Percentiles rank a stretch among this genome's conserved stretches.
phyloP scores from a whole-genome alignment of 1,140 invertebrate genomes.

The Metaphire vulgaris region DNA sequence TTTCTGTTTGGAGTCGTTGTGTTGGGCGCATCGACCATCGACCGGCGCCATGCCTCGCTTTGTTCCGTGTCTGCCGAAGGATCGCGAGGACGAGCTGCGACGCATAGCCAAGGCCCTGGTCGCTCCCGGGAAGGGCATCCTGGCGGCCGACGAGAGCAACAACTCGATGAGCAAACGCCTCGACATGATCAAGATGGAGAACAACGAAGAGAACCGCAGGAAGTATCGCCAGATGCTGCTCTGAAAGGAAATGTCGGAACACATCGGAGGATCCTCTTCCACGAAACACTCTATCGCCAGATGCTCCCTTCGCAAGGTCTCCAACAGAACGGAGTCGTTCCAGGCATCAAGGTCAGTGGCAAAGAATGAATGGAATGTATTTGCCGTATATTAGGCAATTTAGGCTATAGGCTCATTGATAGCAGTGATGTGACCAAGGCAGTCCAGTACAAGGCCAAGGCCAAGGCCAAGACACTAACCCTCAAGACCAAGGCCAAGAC shows the following conservation, averaged over 20 bases:
- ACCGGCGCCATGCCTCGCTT: constrained; percentile 34
- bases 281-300: constrained; percentile 94
- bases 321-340: constrained; percentile 53
- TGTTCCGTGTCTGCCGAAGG: constrained; percentile 66
- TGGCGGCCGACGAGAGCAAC: constrained; percentile 59
- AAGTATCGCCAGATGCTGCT: constrained; percentile 76
- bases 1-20: too few species aligned
- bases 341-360: constrained; percentile 59
- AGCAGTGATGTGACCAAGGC: too few species aligned
- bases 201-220: constrained; percentile 72
- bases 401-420: too few species aligned
- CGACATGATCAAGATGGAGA: constrained; percentile 54
- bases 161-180: constrained; percentile 55
- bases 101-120: constrained; percentile 82
- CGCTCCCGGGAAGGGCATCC: constrained; percentile 72
- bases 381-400: too few species aligned
- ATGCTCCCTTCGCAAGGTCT: constrained; percentile 52
- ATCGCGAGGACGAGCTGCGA: constrained; percentile 80
- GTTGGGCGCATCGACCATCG: too few species aligned
- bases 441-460: too few species aligned
- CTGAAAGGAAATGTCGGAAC: constrained; percentile 53
- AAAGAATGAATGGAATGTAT: too few species aligned
- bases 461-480: too few species aligned
- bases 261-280: constrained; percentile 67
- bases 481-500: too few species aligned